A percentile compares a stretch with the other conserved stretches of the same genome.
These are phyloP conservation scores for Lineus longissimus DNA, from an alignment of 1,140 invertebrate genomes.

Conservation along the genomic window DNA sequence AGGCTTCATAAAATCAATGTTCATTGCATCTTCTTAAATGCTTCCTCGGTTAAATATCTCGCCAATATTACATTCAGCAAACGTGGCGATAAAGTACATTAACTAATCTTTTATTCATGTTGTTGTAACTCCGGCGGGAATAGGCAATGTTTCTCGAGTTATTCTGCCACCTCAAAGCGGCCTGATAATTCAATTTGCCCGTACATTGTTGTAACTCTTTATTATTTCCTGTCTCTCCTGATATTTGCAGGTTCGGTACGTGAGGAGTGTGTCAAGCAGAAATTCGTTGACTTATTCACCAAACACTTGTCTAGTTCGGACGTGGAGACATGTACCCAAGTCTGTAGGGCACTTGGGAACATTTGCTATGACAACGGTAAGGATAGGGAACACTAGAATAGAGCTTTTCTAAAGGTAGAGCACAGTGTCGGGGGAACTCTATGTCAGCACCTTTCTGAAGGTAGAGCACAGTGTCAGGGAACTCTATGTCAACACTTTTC, in stretches of 20 bases:
- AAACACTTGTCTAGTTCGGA: slow-evolving; percentile 34
- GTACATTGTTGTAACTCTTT: no score
- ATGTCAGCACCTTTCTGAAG: not conserved
- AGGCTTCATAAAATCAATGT: no score
- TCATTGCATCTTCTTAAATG: no score
- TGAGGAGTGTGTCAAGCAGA: slow-evolving; percentile 36
- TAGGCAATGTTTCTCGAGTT: no score
- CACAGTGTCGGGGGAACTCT: not conserved
- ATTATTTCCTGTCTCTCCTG: not conserved
- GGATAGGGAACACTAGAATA: slow-evolving; percentile 1
- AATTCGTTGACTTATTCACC: slow-evolving; percentile 37
- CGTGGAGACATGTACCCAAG: slow-evolving; percentile 58
- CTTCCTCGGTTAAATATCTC: no score
- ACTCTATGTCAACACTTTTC: not conserved
- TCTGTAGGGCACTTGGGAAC: slow-evolving; percentile 77
- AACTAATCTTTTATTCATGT: no score
- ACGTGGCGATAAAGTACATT: no score
- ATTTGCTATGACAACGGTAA: slow-evolving; percentile 82
- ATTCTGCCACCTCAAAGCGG: no score
- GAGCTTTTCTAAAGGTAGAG: no score
- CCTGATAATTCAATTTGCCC: no score
- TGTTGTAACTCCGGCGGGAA: no score
- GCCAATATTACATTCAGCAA: no score
- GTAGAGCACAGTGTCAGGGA: not conserved
- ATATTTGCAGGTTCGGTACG: slow-evolving; percentile 37